A percentile compares a stretch with the other conserved stretches of the same genome.
These are phyloP conservation scores for Grallaria varia DNA, from an alignment of 2,113 vertebrate genomes.

Conservation along the genomic window DNA sequence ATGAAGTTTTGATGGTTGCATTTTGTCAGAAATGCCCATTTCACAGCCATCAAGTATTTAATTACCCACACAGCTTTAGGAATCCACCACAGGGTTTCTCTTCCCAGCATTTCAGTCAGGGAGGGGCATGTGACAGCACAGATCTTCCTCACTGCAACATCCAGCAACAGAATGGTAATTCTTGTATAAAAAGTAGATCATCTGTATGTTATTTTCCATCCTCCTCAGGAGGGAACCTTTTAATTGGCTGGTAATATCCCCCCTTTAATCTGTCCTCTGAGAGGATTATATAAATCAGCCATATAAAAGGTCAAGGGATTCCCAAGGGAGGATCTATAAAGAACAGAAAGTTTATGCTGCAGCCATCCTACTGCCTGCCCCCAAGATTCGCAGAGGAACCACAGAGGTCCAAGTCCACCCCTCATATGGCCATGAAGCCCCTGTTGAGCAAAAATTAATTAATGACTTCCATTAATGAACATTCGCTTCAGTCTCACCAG, in stretches of 20 bases:
- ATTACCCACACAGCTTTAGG: neutral
- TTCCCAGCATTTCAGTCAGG: neutral
- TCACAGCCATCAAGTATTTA: neutral
- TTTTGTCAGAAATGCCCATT: constrained; percentile 1
- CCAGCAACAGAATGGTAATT: constrained; percentile 37
- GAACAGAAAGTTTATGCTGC: constrained; percentile 11
- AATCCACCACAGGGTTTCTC: neutral
- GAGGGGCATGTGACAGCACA: neutral
- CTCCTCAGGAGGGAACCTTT: constrained; percentile 44
- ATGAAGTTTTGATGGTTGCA: neutral
- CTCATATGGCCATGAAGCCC: neutral
- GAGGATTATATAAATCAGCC: constrained; percentile 47
- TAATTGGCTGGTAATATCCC: constrained; percentile 56
- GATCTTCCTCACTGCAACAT: constrained; percentile 4
- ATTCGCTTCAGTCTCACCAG: neutral
- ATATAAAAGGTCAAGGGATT: constrained; percentile 45
- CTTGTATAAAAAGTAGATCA: constrained; percentile 29
- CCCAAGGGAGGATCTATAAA: constrained; percentile 7
- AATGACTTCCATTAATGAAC: neutral
- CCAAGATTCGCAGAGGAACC: neutral
- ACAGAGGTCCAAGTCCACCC: neutral
- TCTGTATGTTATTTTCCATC: constrained; percentile 27
- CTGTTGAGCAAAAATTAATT: neutral
- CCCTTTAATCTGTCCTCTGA: constrained; percentile 14
- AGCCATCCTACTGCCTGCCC: neutral